Evolutionary conservation across 2,113 vertebrate genomes (phyloP).

Genomic region (Aythya baeri): DNA sequence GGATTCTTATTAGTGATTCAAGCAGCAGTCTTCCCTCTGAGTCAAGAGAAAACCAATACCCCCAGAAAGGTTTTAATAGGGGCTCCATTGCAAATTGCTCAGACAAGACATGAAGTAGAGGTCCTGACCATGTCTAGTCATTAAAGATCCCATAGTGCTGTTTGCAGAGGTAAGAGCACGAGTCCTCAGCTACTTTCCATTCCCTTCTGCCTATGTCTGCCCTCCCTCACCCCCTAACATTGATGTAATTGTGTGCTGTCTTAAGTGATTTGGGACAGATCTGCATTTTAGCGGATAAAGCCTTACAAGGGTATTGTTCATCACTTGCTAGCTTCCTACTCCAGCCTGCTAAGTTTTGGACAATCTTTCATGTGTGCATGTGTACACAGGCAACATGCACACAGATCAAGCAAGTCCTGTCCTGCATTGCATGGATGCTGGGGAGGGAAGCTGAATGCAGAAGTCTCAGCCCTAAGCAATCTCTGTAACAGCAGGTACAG

Average conservation of each 20-base stretch:
- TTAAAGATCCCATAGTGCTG: not conserved
- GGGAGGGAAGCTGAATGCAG: not conserved
- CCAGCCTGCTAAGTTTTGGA: not conserved
- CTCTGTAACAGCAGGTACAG: not conserved
- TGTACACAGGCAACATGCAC: not conserved
- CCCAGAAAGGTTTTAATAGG: not conserved
- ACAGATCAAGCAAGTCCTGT: not conserved
- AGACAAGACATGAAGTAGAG: conserved; percentile 23
- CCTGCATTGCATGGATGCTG: not conserved
- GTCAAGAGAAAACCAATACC: conserved; percentile 59
- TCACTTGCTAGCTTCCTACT: not conserved
- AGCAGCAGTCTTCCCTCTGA: conserved; percentile 41
- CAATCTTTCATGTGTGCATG: not conserved
- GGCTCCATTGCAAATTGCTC: not conserved
- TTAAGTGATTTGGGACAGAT: not conserved
- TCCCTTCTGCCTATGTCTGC: not conserved
- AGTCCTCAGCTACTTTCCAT: not conserved
- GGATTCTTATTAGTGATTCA: conserved; percentile 16
- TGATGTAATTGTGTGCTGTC: not conserved
- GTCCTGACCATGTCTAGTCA: not conserved
- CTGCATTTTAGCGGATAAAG: not conserved
- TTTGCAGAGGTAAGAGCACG: not conserved
- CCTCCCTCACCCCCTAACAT: not conserved
- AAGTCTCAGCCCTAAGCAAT: not conserved
- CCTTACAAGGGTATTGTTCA: not conserved